These are phyloP conservation scores for Hydropsyche tenuis DNA, from an alignment of 1,140 invertebrate species.

Conservation along the genomic window DNA sequence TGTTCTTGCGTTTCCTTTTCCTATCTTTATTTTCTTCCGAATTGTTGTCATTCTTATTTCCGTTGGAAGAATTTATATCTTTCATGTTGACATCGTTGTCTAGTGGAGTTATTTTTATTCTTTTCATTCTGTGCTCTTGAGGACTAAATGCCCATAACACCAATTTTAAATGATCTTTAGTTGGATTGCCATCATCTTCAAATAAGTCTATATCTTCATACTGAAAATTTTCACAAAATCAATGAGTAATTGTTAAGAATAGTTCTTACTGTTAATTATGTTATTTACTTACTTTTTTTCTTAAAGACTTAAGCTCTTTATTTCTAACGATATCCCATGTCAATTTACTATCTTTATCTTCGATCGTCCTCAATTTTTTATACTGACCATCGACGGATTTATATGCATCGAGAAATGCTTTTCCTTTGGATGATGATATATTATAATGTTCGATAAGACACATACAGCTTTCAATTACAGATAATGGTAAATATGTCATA, in stretches of 20 bases:
- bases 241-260: neutral
- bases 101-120: conserved; percentile 37
- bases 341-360: conserved; percentile 60
- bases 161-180: conserved; percentile 65
- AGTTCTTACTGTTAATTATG: too few species aligned
- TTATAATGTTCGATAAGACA: conserved; percentile 19
- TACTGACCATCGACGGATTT: conserved; percentile 67
- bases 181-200: conserved; percentile 66
- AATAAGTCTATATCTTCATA: conserved; percentile 60
- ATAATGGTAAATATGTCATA: conserved; percentile 65
- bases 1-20: conserved; percentile 40
- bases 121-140: conserved; percentile 46
- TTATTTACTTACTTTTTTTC: conserved; percentile 63
- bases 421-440: conserved; percentile 36
- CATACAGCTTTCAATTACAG: conserved; percentile 52
- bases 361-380: conserved; percentile 68
- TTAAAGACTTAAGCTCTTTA: conserved; percentile 61
- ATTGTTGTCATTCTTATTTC: conserved; percentile 29
- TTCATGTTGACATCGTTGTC: conserved; percentile 34
- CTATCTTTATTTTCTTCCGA: conserved; percentile 5
- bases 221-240: conserved; percentile 14
- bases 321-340: conserved; percentile 73
- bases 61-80: conserved; percentile 24
- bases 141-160: conserved; percentile 73
- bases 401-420: conserved; percentile 63